Conservation (phyloP, 1,140 invertebrate species). For the Microvelia longipes region DNA sequence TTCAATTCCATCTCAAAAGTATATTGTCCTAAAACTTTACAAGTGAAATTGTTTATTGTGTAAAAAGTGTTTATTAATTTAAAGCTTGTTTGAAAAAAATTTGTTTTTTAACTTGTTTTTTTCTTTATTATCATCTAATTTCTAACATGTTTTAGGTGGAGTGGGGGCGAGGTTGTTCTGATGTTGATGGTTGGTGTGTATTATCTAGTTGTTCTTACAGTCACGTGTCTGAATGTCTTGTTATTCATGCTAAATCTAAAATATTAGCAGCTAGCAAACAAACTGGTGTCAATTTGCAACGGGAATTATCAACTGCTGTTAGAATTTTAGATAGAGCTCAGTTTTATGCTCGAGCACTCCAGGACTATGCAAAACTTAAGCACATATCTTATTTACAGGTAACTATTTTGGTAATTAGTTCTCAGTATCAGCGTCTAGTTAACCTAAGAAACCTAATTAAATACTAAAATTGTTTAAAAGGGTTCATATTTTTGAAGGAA, state of each 20-base stretch:
- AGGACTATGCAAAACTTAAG: conserved; percentile 53
- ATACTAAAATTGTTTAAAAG: too few species aligned
- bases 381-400: conserved; percentile 53
- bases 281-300: not conserved
- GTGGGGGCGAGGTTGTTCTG: not conserved
- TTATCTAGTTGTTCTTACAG: not conserved
- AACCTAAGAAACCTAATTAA: too few species aligned
- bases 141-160: not conserved
- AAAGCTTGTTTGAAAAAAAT: too few species aligned
- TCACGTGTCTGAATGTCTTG: not conserved
- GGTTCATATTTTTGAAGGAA: too few species aligned
- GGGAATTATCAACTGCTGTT: conserved; percentile 29
- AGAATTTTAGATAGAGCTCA: conserved; percentile 48
- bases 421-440: too few species aligned
- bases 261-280: not conserved
- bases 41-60: too few species aligned
- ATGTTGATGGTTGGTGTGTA: not conserved
- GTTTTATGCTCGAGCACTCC: conserved; percentile 49
- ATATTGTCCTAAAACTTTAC: too few species aligned
- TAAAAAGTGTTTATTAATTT: too few species aligned
- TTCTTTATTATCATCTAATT: too few species aligned
- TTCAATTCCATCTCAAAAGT: too few species aligned
- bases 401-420: conserved; percentile 30
- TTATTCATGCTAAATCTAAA: not conserved
- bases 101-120: too few species aligned